Percentiles rank a stretch among this genome's conserved stretches.
Conservation (phyloP, 2,888 invertebrate species). For the Ischnus inquisitorius region DNA sequence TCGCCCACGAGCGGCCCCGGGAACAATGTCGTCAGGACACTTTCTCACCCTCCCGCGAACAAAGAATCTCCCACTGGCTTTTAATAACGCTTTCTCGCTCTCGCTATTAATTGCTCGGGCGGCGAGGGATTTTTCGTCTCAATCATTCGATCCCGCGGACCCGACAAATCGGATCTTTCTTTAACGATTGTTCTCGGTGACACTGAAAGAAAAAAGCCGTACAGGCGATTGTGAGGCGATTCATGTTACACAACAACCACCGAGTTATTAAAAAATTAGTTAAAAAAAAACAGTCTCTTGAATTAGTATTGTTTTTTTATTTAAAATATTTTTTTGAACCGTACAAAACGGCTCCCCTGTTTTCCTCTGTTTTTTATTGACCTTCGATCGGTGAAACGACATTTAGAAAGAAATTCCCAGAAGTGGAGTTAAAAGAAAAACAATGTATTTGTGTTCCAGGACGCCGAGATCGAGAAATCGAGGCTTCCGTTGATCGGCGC, state of each 20-base stretch:
- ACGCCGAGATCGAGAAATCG: slow-evolving; percentile 82
- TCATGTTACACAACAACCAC: too few species aligned
- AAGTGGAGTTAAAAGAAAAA: too few species aligned
- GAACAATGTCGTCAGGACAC: slow-evolving; percentile 30
- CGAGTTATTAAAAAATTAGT: too few species aligned
- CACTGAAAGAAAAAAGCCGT: too few species aligned
- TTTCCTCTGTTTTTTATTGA: too few species aligned
- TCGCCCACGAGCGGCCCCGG: slow-evolving; percentile 68
- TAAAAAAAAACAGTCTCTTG: too few species aligned
- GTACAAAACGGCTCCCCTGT: too few species aligned
- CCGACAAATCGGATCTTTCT: slow-evolving; percentile 61
- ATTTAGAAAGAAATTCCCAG: too few species aligned
- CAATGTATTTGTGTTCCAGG: slow-evolving; percentile 78
- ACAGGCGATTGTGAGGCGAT: too few species aligned
- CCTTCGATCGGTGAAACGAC: too few species aligned
- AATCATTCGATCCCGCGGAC: slow-evolving; percentile 13
- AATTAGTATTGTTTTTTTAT: too few species aligned
- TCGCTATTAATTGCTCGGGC: slow-evolving; percentile 48
- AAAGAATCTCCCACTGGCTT: slow-evolving; percentile 37
- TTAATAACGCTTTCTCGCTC: slow-evolving; percentile 37
- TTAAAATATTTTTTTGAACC: too few species aligned
- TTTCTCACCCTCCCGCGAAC: slow-evolving; percentile 8
- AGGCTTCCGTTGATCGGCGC: slow-evolving; percentile 81
- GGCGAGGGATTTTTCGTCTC: slow-evolving; percentile 6
- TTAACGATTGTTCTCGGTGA: slow-evolving; percentile 1